A percentile compares a stretch with the other conserved stretches of the same genome.
Evolutionary conservation across 2,113 vertebrate genomes (phyloP).

Genomic region (Burhinus bistriatus): DNA sequence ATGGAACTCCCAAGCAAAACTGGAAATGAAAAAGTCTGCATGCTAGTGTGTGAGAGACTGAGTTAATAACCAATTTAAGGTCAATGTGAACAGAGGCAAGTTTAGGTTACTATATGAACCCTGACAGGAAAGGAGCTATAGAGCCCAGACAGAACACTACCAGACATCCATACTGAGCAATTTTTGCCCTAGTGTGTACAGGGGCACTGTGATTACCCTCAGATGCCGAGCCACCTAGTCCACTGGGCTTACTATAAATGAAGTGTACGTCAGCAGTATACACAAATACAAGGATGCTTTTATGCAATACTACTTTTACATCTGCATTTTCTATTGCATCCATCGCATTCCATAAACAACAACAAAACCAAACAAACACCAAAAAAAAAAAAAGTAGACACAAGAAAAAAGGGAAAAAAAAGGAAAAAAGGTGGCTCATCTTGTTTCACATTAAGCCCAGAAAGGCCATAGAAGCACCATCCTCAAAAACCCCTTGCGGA

Average conservation of each 20-base stretch:
- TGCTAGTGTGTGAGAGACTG: fast-evolving
- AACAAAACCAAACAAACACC: background rate
- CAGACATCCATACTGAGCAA: background rate
- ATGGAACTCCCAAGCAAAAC: background rate
- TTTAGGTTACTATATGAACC: background rate
- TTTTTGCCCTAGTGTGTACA: background rate
- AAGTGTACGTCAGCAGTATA: background rate
- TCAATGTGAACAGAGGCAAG: background rate
- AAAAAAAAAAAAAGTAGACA: background rate
- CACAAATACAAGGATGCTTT: background rate
- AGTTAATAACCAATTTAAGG: background rate
- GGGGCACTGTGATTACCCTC: too few species aligned
- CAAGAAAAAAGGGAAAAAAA: too few species aligned
- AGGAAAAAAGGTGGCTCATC: background rate
- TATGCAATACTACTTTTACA: background rate
- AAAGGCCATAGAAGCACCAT: background rate
- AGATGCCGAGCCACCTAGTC: background rate
- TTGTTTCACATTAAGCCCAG: background rate
- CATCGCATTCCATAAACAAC: background rate
- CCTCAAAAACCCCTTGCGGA: background rate
- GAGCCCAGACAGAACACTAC: background rate
- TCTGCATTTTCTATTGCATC: background rate
- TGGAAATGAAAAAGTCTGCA: background rate
- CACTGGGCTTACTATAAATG: background rate
- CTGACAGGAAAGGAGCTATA: background rate